Percentiles rank a stretch among this genome's conserved stretches.
Evolutionary conservation across 2,113 vertebrate genomes (phyloP).

Genomic region (Corythornis cristatus): DNA sequence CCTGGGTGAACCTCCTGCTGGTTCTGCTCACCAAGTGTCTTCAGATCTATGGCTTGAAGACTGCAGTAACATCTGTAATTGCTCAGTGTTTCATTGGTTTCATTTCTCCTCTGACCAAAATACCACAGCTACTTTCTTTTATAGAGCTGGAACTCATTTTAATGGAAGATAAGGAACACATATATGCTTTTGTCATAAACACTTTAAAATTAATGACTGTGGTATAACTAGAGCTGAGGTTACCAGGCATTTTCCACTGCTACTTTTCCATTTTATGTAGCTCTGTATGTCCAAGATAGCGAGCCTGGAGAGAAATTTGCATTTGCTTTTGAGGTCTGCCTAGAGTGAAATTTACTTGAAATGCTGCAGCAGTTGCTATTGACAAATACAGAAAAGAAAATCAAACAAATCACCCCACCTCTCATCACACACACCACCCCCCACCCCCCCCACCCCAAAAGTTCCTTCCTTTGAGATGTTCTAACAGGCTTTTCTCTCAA

Average conservation of each 20-base stretch:
- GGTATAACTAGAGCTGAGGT: background rate
- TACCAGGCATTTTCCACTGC: background rate
- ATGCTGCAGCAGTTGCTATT: conserved; percentile 19
- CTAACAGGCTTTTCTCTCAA: background rate
- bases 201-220: conserved; percentile 20
- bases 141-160: background rate
- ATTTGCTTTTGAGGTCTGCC: conserved; percentile 41
- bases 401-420: background rate
- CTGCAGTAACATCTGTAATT: background rate
- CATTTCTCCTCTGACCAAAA: conserved; percentile 3
- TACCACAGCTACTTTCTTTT: background rate
- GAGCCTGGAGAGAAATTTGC: conserved; percentile 27
- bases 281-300: background rate
- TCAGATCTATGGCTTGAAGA: background rate
- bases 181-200: background rate
- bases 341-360: conserved; percentile 20
- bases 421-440: no score
- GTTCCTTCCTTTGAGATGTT: background rate
- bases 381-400: background rate
- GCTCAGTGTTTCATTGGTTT: background rate
- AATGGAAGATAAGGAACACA: background rate
- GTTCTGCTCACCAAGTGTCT: background rate
- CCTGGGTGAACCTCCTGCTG: background rate
- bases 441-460: background rate
- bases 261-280: background rate